phyloP scores from a whole-genome alignment of 2,113 vertebrate genomes.

The Phocoena phocoena region DNA sequence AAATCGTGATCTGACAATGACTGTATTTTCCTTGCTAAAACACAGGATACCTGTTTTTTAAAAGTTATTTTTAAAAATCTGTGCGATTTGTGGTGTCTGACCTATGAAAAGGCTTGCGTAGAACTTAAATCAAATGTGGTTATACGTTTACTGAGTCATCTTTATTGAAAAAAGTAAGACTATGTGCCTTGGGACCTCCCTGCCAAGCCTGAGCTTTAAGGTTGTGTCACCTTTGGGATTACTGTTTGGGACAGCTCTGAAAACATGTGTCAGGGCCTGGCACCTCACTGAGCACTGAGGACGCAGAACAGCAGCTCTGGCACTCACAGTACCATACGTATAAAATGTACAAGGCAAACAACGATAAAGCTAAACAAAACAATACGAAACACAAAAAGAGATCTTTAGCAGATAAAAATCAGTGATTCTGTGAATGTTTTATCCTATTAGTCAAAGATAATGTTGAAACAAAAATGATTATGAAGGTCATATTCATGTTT shows the following conservation, averaged over 20 bases:
- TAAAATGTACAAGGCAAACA: not conserved
- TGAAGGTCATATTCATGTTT: not conserved
- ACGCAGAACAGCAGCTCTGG: not conserved
- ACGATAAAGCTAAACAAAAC: not conserved
- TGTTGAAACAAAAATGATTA: not conserved
- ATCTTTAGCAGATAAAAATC: not conserved
- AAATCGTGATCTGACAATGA: not conserved
- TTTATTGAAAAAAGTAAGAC: not conserved
- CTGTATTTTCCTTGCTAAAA: not conserved
- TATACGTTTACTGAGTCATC: not conserved
- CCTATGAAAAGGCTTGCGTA: not conserved
- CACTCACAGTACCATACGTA: not conserved
- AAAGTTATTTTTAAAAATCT: not conserved
- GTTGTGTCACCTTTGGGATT: not conserved
- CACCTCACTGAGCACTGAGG: not conserved
- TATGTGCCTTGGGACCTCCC: not conserved
- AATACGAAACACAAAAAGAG: not conserved
- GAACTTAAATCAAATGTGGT: not conserved
- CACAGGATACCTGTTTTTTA: constrained; percentile 17
- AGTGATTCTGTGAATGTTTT: not conserved
- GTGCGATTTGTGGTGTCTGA: not conserved
- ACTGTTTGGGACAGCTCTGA: not conserved
- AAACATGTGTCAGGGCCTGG: not conserved
- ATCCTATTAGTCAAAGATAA: not conserved
- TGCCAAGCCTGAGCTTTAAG: not conserved